Base-by-base conservation (phyloP, 1,140 invertebrate genomes). In the Sogatella furcifera region DNA sequence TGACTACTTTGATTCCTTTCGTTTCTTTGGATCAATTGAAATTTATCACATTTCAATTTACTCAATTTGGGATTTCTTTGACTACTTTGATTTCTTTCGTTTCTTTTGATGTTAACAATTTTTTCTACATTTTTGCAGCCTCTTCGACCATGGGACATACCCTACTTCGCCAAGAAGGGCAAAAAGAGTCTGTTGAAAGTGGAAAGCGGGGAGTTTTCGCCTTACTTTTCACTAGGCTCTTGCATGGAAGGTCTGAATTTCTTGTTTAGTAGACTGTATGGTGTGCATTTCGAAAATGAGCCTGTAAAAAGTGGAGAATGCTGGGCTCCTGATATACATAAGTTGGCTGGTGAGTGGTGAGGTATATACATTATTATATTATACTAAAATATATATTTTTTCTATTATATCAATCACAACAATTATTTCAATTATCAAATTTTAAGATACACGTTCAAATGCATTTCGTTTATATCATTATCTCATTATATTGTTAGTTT, bases 211-310 rank as follows among this genome's bases (percentile, higher is more conserved):
- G 88, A 92, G 67, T 90, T 87, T 69, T 77, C 84, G 42, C 88
- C 91, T 0, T 98, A 96, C 71, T 96, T 98, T 72, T 96, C 94
- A 0, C 76, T 98, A 0, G 95, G 95, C 9, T 81, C 84, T 55
- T 97, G 95, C 69, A 98, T 98, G 92, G 93, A 98, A 68, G 96
- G 96, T 0, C 73, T 98, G 4, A 93, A 94, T 74, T 81, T 85
- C 67, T 73, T 98, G 9, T 88, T 94, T 41, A 78, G 87, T 55
- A 78, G 80, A 44, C 74, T 98, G 0, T 97, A 88, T 70, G 87
- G 86, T 5, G 86, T 98, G 24, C 80, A 76, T 5, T 73, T 98
- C 8, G 74, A 87, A 57, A 77, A 82, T 60, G 80, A 83, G 49
- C 83, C 90, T 61, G 78, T 88, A 63, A 72, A 81, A 52, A 75